Conservation (phyloP, 1,140 invertebrate genomes). For the Aricia agestis region DNA sequence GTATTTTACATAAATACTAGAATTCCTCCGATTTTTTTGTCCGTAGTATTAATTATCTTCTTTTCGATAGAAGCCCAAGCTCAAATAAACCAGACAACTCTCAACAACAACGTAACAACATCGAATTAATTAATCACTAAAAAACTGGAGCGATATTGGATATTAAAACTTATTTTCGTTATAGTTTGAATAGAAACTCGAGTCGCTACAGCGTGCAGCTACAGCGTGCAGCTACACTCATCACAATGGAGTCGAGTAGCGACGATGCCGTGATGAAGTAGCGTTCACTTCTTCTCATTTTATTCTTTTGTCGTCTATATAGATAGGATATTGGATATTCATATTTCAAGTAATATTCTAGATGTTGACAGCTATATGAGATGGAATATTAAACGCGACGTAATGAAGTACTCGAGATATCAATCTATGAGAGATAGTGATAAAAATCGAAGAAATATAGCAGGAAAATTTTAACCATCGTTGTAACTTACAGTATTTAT, state of each 20-base stretch:
- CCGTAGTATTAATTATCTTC: too few relatives aligned
- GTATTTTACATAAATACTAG: too few relatives aligned
- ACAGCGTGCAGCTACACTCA: conserved; percentile 5
- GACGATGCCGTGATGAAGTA: conserved; percentile 28
- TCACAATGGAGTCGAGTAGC: conserved; percentile 24
- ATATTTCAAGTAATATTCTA: background rate
- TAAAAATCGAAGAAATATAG: too few relatives aligned
- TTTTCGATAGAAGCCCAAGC: too few relatives aligned
- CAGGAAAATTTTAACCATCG: too few relatives aligned
- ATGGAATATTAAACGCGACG: background rate
- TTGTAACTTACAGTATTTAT: too few relatives aligned
- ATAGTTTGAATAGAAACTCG: conserved; percentile 23
- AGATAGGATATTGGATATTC: conserved; percentile 1
- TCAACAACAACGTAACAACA: background rate
- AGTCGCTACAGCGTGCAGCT: conserved; percentile 17
- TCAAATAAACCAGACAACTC: too few relatives aligned
- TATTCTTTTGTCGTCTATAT: background rate
- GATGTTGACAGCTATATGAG: background rate
- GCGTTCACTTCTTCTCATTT: conserved; percentile 22
- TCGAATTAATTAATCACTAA: background rate
- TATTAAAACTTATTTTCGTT: conserved; percentile 7
- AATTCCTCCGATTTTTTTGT: too few relatives aligned
- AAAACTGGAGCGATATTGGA: background rate
- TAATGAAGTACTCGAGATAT: background rate
- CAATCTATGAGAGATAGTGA: too few relatives aligned